phyloP scores from a whole-genome alignment of 2,888 invertebrate genomes.

The Lapara coniferarum region DNA sequence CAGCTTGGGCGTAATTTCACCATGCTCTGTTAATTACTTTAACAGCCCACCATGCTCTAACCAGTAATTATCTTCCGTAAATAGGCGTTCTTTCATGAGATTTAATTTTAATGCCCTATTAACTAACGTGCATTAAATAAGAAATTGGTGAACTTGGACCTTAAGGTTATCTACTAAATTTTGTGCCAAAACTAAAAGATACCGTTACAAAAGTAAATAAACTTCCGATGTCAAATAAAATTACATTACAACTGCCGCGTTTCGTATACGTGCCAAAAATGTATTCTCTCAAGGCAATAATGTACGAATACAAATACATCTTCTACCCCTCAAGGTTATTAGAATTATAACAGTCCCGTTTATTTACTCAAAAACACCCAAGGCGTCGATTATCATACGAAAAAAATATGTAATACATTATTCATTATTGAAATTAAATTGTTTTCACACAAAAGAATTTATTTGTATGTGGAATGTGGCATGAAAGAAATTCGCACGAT shows the following conservation, averaged over 20 bases:
- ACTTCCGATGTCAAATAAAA: background rate
- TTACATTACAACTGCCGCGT: background rate
- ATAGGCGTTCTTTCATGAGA: no score
- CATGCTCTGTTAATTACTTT: no score
- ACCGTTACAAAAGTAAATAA: background rate
- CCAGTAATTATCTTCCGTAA: no score
- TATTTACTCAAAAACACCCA: slow-evolving; percentile 12
- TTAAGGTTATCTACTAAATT: no score
- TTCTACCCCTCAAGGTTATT: background rate
- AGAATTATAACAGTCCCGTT: background rate
- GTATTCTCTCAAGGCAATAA: background rate
- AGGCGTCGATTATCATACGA: slow-evolving; percentile 3
- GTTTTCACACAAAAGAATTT: slow-evolving; percentile 14
- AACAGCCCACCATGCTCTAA: no score
- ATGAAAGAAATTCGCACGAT: background rate
- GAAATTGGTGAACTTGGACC: no score
- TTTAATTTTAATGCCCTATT: no score
- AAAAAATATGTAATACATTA: slow-evolving; percentile 13
- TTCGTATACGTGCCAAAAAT: background rate
- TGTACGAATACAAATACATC: background rate
- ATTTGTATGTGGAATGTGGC: background rate
- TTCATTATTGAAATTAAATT: slow-evolving; percentile 18
- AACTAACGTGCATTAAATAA: no score
- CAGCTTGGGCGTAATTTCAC: no score
- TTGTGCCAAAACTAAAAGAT: background rate